phyloP scores from a whole-genome alignment of 2,888 invertebrate genomes.

The Epinotia ramella region DNA sequence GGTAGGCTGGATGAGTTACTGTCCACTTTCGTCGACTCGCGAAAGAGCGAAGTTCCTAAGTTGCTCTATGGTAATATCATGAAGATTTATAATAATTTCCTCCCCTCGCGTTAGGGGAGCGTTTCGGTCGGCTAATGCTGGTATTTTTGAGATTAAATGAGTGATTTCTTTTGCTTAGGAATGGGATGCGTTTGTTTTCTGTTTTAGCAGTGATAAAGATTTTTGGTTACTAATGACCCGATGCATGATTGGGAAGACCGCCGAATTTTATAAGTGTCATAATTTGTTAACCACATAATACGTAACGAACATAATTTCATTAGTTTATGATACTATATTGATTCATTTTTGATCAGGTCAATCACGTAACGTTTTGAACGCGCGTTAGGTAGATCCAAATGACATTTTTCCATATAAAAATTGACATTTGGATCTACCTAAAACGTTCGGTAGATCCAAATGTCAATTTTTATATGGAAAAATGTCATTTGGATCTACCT shows the following conservation, averaged over 20 bases:
- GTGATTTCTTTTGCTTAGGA: conserved; percentile 24
- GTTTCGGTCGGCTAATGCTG: conserved; percentile 70
- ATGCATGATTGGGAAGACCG: not conserved
- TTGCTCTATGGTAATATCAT: conserved; percentile 82
- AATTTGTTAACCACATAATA: too few species aligned
- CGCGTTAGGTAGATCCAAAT: too few species aligned
- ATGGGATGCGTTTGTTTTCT: not conserved
- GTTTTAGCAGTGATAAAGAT: not conserved
- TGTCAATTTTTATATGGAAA: too few species aligned
- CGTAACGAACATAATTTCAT: too few species aligned
- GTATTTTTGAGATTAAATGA: conserved; percentile 36
- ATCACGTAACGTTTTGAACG: too few species aligned
- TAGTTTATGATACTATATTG: too few species aligned
- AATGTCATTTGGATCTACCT: too few species aligned
- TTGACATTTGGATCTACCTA: too few species aligned
- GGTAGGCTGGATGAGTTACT: conserved; percentile 76
- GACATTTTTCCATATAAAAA: too few species aligned
- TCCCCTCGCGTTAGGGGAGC: conserved; percentile 70
- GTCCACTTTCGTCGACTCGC: conserved; percentile 80
- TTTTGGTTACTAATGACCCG: not conserved
- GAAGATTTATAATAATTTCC: conserved; percentile 84
- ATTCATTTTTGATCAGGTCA: too few species aligned
- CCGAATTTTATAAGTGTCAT: too few species aligned
- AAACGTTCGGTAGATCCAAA: too few species aligned
- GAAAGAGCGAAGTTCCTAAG: conserved; percentile 80